phyloP scores from a whole-genome alignment of 2,113 vertebrate genomes.

The Etheostoma cragini region DNA sequence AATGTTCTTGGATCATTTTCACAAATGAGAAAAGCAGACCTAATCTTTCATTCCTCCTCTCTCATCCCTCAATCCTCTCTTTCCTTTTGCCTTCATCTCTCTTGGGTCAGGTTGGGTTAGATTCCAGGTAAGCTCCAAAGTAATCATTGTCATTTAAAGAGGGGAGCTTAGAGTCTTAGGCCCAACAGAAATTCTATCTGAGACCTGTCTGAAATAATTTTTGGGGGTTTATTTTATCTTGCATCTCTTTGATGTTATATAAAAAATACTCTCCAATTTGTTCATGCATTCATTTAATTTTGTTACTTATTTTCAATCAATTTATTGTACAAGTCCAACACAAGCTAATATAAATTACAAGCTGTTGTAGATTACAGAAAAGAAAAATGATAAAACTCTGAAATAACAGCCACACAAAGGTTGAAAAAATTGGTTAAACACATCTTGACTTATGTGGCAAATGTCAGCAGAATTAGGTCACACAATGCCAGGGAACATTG shows the following conservation, averaged over 20 bases:
- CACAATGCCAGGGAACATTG: slow-evolving; percentile 20
- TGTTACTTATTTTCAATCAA: not conserved
- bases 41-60: slow-evolving; percentile 29
- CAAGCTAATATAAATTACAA: not conserved
- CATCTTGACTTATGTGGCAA: slow-evolving; percentile 40
- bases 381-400: not conserved
- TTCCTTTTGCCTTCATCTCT: slow-evolving; percentile 28
- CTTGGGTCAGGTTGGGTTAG: slow-evolving; percentile 45
- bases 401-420: not conserved
- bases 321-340: not conserved
- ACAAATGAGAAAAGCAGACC: slow-evolving; percentile 56
- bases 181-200: slow-evolving; percentile 15
- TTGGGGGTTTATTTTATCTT: slow-evolving; percentile 24
- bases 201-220: slow-evolving; percentile 18
- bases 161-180: slow-evolving; percentile 1
- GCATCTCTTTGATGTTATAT: slow-evolving; percentile 14
- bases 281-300: not conserved
- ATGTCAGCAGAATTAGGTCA: slow-evolving; percentile 53
- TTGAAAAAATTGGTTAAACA: slow-evolving; percentile 13
- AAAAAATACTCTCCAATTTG: not conserved
- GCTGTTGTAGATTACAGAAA: accelerated
- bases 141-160: slow-evolving; percentile 45
- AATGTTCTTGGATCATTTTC: slow-evolving; percentile 37
- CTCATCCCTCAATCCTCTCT: slow-evolving; percentile 2
- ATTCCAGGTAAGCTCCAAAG: slow-evolving; percentile 50